Evolutionary conservation across 2,113 vertebrate genomes (phyloP), one percentile per base, ranked within the genome.

Genomic region (Atrichornis clamosus): DNA sequence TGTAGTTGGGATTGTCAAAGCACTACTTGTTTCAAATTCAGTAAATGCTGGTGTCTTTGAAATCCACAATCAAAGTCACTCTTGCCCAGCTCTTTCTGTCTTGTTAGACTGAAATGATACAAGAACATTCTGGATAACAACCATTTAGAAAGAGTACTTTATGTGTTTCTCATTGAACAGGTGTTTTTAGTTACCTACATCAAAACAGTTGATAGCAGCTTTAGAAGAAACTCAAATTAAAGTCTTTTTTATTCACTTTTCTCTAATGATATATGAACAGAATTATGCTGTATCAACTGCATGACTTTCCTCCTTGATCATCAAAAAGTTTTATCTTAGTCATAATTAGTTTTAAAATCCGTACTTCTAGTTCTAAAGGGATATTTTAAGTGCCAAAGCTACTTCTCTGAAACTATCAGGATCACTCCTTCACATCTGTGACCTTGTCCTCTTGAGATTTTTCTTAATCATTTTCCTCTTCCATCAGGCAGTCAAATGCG

Each of bases 401-500:
- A 13, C 64, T 92, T 95, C 4, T 58, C 60, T 83, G 81, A 92
- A 93, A 44, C 33, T 32, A 17, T 64, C 83, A 85, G 44, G 35
- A 87, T 88, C 15, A 3, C 64, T 76, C 63, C 58, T 93, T 93
- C 56, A 74, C 76, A 70, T 84, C 87, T 88, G 37, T 94, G 86
- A 78, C 81, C 91, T 89, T 77, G 52, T 60, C 11, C 64, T 96
- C 90, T 76, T 52, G 85, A 93, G 81, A 65, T 68, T 85, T 78
- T 96, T 91, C 86, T 92, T 86, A 90, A 88, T 96, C 4, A 52
- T 76, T 86, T 93, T 84, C 47, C 21, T 82, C 49, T 95, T 93
- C 53, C 17, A 49, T 90, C 78, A 93, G n/a, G 68, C 89, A 94
- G 80, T 84, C 49, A 91, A 46, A 95, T 64, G 35, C 1, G 0